phyloP scores from a whole-genome alignment of 30 jellyfish, hydroid and myxozoan genomes.

The Turritopsis dohrnii region DNA sequence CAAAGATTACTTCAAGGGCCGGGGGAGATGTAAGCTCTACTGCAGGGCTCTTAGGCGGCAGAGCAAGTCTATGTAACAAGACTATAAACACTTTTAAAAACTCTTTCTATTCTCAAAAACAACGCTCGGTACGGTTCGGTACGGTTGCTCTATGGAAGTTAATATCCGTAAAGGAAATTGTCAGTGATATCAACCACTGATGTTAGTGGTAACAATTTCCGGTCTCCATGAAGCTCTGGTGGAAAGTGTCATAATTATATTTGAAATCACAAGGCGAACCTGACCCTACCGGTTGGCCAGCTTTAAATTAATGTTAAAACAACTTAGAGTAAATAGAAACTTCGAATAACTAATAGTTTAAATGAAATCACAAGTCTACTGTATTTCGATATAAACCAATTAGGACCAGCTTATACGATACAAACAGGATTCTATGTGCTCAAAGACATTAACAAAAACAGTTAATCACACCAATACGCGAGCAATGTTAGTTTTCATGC shows the following conservation, averaged over 20 bases:
- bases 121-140: not conserved
- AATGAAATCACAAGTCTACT: not conserved
- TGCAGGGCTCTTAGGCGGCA: not conserved
- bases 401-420: not conserved
- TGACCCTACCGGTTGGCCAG: not conserved
- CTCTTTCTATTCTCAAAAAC: not conserved
- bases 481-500: not conserved
- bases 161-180: not conserved
- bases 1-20: conserved; percentile 5
- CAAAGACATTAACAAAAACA: not conserved
- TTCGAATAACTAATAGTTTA: not conserved
- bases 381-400: not conserved
- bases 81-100: not conserved
- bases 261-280: not conserved
- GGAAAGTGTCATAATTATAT: not conserved
- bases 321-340: not conserved
- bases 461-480: not conserved
- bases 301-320: not conserved
- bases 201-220: not conserved
- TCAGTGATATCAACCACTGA: not conserved
- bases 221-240: not conserved
- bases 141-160: not conserved
- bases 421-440: not conserved
- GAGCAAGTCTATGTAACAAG: not conserved
- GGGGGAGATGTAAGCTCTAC: not conserved